Evolutionary conservation across 2,113 vertebrate species (phyloP), one percentile per base, ranked within the genome.

Genomic region (Pollachius pollachius): DNA sequence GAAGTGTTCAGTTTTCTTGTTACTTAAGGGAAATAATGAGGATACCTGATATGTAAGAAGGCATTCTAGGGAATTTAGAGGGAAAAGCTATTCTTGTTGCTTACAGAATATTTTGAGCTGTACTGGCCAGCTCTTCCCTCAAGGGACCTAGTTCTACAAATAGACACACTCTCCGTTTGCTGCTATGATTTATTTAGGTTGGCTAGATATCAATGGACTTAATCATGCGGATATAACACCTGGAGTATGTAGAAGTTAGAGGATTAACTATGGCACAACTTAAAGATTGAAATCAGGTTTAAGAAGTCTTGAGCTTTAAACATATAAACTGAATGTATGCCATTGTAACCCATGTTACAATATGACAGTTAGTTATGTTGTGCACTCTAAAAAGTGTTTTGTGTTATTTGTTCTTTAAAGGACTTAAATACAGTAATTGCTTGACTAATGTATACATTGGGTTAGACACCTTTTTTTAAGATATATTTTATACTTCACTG

Each of bases 51-150:
- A 37, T 65, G 56, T 17, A 74, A n/a, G 13, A 75, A 13, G 54
- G 12, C n/a, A n/a, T 77, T 78, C 69, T 70, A 16, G 67, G 69
- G 41, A 13, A 48, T 48, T 48, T 13, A 48, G 12, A 48, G 12
- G 11, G 9, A 48, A 48, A 9, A 48, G 12, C 12, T 48, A 13
- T 48, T 48, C 9, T 48, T 13, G 41, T 13, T 30, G 63, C 57
- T 84, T 67, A 25, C 34, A 57, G 23, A 66, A 52, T 52, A 48
- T 65, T 37, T 37, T 48, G 57, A 69, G 52, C 25, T 62, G 68
- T 13, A 74, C 21, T 76, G 77, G 34, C 48, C 19, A 61, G 60
- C 72, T 63, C 23, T 15, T 30, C 72, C 71, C 82, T 78, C 58
- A 67, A 71, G 67, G 41, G 70, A 68, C 27, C 71, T 71, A 67